Evolutionary conservation across 1,140 invertebrate species (phyloP).

Genomic region (Phenacoccus solenopsis): DNA sequence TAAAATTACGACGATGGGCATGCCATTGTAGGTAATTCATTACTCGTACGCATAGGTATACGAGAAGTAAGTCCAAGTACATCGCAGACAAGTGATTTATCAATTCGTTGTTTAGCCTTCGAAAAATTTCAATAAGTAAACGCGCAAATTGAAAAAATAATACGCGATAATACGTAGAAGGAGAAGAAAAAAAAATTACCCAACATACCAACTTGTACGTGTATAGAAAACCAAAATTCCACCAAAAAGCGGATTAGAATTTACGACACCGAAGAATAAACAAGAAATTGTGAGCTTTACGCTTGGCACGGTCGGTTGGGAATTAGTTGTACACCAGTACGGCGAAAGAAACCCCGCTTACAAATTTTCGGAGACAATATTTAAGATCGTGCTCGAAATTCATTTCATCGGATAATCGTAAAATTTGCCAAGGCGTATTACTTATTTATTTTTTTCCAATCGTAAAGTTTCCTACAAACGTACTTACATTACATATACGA

Average conservation of each 20-base stretch:
- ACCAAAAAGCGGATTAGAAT: background rate
- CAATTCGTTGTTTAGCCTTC: too few relatives aligned
- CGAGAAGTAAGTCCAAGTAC: too few relatives aligned
- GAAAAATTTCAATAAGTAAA: too few relatives aligned
- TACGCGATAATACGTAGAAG: too few relatives aligned
- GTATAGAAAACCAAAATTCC: background rate
- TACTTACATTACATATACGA: too few relatives aligned
- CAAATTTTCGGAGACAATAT: slow-evolving; percentile 2
- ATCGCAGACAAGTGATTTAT: too few relatives aligned
- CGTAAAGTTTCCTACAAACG: too few relatives aligned
- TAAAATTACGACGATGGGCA: too few relatives aligned
- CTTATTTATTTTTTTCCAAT: background rate
- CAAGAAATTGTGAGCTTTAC: background rate
- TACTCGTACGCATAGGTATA: too few relatives aligned
- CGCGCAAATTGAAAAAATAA: too few relatives aligned
- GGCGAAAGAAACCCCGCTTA: background rate
- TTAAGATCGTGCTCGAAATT: slow-evolving; percentile 1
- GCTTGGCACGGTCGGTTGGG: background rate
- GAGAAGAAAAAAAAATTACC: background rate
- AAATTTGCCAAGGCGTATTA: background rate
- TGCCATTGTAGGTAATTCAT: too few relatives aligned
- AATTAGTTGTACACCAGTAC: background rate
- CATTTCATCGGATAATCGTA: background rate
- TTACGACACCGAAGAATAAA: background rate
- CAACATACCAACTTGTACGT: background rate